phyloP scores from a whole-genome alignment of 2,113 vertebrate species.

The Oceanites oceanicus region DNA sequence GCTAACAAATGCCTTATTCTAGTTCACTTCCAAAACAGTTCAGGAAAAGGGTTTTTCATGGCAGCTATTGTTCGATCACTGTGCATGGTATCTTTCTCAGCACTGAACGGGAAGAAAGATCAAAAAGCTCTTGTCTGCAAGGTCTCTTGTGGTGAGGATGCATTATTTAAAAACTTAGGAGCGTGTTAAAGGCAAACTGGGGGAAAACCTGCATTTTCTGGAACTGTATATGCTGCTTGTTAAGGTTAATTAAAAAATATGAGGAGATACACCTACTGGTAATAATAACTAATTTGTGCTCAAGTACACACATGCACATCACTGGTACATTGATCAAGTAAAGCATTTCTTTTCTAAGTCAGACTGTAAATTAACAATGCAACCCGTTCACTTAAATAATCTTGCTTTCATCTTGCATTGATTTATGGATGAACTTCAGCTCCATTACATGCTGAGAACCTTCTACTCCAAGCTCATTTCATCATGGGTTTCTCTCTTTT shows the following conservation, averaged over 20 bases:
- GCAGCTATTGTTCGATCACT: not conserved
- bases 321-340: slow-evolving; percentile 12
- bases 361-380: slow-evolving; percentile 66
- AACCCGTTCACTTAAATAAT: slow-evolving; percentile 56
- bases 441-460: slow-evolving; percentile 46
- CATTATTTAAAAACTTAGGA: slow-evolving; percentile 63
- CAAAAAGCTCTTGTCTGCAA: slow-evolving; percentile 46
- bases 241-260: not conserved
- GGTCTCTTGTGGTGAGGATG: slow-evolving; percentile 31
- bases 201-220: not conserved
- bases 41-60: not conserved
- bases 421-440: slow-evolving; percentile 70
- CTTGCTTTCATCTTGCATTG: slow-evolving; percentile 75
- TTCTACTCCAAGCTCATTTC: slow-evolving; percentile 59
- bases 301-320: not conserved
- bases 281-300: slow-evolving; percentile 26
- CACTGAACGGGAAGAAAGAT: slow-evolving; percentile 6
- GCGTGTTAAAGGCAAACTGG: not conserved
- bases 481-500: slow-evolving; percentile 27
- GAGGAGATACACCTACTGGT: not conserved
- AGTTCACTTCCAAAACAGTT: not conserved
- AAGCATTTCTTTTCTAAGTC: slow-evolving; percentile 32
- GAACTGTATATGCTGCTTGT: not conserved
- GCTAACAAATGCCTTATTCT: not conserved
- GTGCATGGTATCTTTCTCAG: not conserved